phyloP scores from a whole-genome alignment of 1,140 invertebrate species.

The Nebria ingens region DNA sequence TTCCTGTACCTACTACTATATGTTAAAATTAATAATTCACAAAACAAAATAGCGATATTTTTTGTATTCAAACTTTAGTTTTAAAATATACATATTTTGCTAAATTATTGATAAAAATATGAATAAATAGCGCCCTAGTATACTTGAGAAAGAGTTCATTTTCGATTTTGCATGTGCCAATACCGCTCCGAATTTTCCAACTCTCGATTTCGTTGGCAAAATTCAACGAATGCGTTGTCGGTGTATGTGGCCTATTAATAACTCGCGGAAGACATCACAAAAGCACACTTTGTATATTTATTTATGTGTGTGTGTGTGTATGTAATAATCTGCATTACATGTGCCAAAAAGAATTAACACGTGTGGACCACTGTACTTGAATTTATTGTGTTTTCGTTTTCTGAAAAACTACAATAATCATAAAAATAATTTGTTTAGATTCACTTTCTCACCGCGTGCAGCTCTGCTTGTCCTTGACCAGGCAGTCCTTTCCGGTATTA shows the following conservation, averaged over 20 bases:
- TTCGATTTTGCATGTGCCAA: not conserved
- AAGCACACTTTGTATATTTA: too few species aligned
- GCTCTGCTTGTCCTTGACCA: too few species aligned
- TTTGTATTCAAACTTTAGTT: not conserved
- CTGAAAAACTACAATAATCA: too few species aligned
- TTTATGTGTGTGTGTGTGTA: not conserved
- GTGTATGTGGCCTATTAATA: not conserved
- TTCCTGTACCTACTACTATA: not conserved
- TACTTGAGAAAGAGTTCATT: not conserved
- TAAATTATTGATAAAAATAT: not conserved
- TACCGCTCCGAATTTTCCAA: not conserved
- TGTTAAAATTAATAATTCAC: not conserved
- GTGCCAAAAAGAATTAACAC: not conserved
- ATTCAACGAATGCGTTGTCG: too few species aligned
- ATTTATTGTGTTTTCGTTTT: too few species aligned
- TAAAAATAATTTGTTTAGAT: too few species aligned
- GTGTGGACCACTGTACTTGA: too few species aligned
- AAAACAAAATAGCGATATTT: not conserved
- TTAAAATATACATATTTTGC: not conserved
- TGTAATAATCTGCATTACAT: not conserved
- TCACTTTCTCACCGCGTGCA: too few species aligned
- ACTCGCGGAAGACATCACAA: not conserved
- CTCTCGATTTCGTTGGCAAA: not conserved
- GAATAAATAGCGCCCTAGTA: not conserved
- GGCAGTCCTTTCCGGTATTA: too few species aligned